Evolutionary conservation across 2,888 invertebrate species (phyloP).

Genomic region (Eueremaeus valkanovi): DNA sequence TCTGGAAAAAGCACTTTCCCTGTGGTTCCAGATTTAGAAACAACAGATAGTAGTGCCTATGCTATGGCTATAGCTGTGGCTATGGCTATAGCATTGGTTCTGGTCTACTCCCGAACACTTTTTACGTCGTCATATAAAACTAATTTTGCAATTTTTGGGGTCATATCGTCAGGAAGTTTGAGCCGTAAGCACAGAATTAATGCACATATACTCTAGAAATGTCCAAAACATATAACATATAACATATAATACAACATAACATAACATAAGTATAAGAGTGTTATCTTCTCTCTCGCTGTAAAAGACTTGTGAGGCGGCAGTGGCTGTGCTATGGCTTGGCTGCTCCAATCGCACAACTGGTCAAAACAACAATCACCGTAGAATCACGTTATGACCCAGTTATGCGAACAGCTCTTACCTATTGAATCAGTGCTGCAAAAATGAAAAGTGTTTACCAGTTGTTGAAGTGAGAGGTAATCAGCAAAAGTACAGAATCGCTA

Average conservation of each 20-base stretch:
- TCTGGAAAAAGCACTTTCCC: too few species aligned
- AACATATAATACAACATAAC: too few species aligned
- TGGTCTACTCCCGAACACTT: neutral
- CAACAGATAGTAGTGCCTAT: too few species aligned
- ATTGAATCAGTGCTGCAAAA: slow-evolving; percentile 11
- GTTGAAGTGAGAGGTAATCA: slow-evolving; percentile 6
- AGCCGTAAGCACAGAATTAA: slow-evolving; percentile 13
- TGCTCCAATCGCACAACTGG: slow-evolving; percentile 21
- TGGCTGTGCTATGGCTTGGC: slow-evolving; percentile 10
- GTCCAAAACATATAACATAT: slow-evolving; percentile 23
- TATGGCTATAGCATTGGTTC: too few species aligned
- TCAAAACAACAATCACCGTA: slow-evolving; percentile 32
- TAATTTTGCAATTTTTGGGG: slow-evolving; percentile 14
- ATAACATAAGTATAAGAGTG: too few species aligned
- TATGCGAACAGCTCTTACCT: slow-evolving; percentile 1
- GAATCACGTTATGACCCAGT: slow-evolving; percentile 30
- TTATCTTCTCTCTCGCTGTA: slow-evolving; percentile 13
- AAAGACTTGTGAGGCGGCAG: neutral
- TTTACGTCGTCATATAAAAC: neutral
- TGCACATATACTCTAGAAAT: slow-evolving; percentile 26
- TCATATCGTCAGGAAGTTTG: slow-evolving; percentile 30
- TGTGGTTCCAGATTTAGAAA: too few species aligned
- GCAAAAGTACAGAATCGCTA: neutral
- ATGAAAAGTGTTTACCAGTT: slow-evolving; percentile 24
- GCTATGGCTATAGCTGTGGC: too few species aligned